Percentiles rank a stretch among this genome's conserved stretches.
phyloP scores from a whole-genome alignment of 92 coral and sea anemone genomes.

The Pocillopora meandrina region DNA sequence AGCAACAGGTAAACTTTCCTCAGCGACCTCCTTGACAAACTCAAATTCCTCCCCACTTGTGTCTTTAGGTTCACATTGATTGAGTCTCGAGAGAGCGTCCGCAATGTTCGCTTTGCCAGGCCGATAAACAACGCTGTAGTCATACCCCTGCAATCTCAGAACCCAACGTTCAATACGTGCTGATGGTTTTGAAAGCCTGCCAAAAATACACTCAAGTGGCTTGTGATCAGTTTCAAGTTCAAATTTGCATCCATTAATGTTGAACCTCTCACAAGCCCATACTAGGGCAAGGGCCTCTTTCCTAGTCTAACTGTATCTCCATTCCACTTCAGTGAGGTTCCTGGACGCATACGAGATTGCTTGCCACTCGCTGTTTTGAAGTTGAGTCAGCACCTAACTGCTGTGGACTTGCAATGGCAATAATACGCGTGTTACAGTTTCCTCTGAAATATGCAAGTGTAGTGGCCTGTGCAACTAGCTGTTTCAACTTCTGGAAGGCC shows the following conservation, averaged over 20 bases:
- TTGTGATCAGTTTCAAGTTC: slow-evolving; percentile 63
- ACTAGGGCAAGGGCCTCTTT: background rate
- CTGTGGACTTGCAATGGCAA: slow-evolving; percentile 59
- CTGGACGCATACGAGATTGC: slow-evolving; percentile 53
- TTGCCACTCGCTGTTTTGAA: slow-evolving; percentile 48
- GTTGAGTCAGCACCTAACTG: slow-evolving; percentile 49
- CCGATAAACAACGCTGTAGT: slow-evolving; percentile 29
- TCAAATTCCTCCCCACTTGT: slow-evolving; percentile 43
- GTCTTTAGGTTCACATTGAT: slow-evolving; percentile 8
- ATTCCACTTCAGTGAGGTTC: slow-evolving; percentile 54
- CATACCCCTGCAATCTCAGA: slow-evolving; percentile 34
- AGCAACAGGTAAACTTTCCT: background rate
- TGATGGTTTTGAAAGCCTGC: slow-evolving; percentile 31
- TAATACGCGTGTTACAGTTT: slow-evolving; percentile 11
- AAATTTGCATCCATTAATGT: slow-evolving; percentile 50
- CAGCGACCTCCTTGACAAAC: slow-evolving; percentile 16
- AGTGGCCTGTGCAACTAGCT: too few relatives aligned
- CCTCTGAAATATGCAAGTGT: background rate
- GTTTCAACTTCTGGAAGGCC: too few relatives aligned
- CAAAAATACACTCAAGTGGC: slow-evolving; percentile 48
- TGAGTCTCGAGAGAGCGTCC: slow-evolving; percentile 36
- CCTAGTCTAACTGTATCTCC: slow-evolving; percentile 43
- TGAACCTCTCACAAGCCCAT: slow-evolving; percentile 4
- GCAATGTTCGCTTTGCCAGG: slow-evolving; percentile 31
- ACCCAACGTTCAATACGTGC: slow-evolving; percentile 39